These are phyloP conservation scores for Dryobotodes eremita DNA, from an alignment of 2,888 invertebrate species.

Conservation along the genomic window DNA sequence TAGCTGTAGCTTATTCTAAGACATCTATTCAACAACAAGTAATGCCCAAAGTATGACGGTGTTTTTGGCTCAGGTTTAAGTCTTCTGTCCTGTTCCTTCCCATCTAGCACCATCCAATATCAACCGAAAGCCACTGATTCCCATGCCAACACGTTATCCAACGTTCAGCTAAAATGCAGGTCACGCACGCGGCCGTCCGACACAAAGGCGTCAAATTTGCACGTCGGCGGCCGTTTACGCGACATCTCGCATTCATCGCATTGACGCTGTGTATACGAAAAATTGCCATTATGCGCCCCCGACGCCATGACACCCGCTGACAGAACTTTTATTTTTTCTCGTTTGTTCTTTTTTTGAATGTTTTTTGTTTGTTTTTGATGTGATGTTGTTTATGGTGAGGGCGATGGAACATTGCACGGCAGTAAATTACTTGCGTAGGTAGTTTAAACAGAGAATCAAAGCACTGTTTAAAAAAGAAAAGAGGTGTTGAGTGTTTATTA, in stretches of 20 bases:
- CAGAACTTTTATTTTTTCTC: conserved; percentile 54
- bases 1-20: neutral
- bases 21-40: neutral
- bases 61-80: too few relatives aligned
- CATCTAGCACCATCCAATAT: neutral
- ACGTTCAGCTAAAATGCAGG: conserved; percentile 76
- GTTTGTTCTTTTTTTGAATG: conserved; percentile 51
- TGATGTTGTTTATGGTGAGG: conserved; percentile 11
- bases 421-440: neutral
- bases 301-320: conserved; percentile 80
- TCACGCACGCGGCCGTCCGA: conserved; percentile 83
- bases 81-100: too few relatives aligned
- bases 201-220: conserved; percentile 90
- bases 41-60: too few relatives aligned
- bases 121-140: conserved; percentile 23
- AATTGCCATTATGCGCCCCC: conserved; percentile 86
- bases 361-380: conserved; percentile 48
- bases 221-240: conserved; percentile 89
- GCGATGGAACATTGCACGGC: neutral
- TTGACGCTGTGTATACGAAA: conserved; percentile 87
- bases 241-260: conserved; percentile 88
- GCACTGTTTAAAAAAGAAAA: too few relatives aligned
- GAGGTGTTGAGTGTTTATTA: too few relatives aligned
- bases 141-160: conserved; percentile 47
- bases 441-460: too few relatives aligned